These are phyloP conservation scores for Cryptosula pallasiana DNA, from an alignment of 2,888 invertebrate genomes.

Conservation along the genomic window DNA sequence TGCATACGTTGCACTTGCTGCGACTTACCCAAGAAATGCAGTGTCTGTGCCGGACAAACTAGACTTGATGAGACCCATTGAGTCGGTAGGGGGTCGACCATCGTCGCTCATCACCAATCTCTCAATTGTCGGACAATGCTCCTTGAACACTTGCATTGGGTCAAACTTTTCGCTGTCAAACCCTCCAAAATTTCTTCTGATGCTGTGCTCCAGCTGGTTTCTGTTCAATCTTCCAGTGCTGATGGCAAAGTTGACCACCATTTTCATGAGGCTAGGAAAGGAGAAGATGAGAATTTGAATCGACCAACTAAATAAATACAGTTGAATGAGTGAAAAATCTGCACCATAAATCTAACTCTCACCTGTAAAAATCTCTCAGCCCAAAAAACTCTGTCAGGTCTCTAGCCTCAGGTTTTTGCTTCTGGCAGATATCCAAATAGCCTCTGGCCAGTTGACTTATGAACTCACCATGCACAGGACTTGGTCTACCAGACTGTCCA, in stretches of 20 bases:
- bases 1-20: no score
- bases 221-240: neutral
- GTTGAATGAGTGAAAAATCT: no score
- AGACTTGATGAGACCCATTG: conserved; percentile 20
- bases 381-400: conserved; percentile 44
- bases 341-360: no score
- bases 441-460: conserved; percentile 7
- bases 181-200: conserved; percentile 25
- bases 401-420: conserved; percentile 22
- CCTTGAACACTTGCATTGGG: neutral
- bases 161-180: conserved; percentile 23
- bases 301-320: no score
- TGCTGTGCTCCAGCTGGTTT: conserved; percentile 17
- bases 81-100: conserved; percentile 1
- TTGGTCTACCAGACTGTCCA: neutral
- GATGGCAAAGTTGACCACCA: conserved; percentile 25
- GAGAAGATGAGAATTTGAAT: no score
- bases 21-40: neutral
- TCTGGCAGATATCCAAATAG: conserved; percentile 16
- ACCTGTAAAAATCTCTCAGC: conserved; percentile 42
- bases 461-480: neutral
- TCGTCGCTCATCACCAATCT: neutral
- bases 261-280: conserved; percentile 32
- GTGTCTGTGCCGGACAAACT: conserved; percentile 15
- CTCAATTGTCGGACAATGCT: neutral